These are phyloP conservation scores for Takifugu rubripes DNA, from an alignment of 2,797 vertebrate species.

Conservation along the genomic window DNA sequence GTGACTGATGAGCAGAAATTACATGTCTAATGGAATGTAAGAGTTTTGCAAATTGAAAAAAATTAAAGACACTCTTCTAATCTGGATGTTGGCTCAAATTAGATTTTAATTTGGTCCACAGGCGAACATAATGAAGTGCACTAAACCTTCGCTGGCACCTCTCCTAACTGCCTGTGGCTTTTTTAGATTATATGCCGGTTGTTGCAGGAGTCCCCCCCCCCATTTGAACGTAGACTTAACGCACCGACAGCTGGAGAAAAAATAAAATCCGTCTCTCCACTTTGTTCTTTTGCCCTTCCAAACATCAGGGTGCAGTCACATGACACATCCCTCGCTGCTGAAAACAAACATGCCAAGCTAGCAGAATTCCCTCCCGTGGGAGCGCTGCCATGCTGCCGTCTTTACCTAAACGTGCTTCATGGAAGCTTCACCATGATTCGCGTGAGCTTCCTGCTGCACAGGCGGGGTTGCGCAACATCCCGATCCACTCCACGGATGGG, in stretches of 20 bases:
- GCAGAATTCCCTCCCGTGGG: constrained; percentile 7
- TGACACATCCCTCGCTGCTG: constrained; percentile 18
- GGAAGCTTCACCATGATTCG: constrained; percentile 6
- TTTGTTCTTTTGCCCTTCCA: constrained; percentile 15
- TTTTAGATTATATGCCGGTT: constrained; percentile 55
- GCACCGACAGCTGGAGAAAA: neutral
- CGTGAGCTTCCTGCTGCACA: neutral
- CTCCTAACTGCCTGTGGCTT: constrained; percentile 58
- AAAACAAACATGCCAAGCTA: constrained; percentile 11
- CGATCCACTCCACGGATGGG: no score
- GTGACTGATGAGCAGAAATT: constrained; percentile 87
- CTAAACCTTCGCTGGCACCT: constrained; percentile 46
- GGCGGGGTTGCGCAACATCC: no score
- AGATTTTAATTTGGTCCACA: constrained; percentile 72
- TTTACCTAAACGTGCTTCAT: constrained; percentile 1
- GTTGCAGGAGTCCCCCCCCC: constrained; percentile 15
- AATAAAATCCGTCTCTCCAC: neutral
- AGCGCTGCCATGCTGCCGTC: neutral
- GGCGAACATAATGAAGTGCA: constrained; percentile 58
- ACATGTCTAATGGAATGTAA: constrained; percentile 83
- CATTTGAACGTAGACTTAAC: constrained; percentile 1
- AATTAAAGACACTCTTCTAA: constrained; percentile 59
- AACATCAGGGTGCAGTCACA: constrained; percentile 10
- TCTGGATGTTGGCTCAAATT: constrained; percentile 61
- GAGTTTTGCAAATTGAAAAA: constrained; percentile 70